Base-by-base conservation (phyloP, 1,140 invertebrate species). In the Psilanteris sp. region DNA sequence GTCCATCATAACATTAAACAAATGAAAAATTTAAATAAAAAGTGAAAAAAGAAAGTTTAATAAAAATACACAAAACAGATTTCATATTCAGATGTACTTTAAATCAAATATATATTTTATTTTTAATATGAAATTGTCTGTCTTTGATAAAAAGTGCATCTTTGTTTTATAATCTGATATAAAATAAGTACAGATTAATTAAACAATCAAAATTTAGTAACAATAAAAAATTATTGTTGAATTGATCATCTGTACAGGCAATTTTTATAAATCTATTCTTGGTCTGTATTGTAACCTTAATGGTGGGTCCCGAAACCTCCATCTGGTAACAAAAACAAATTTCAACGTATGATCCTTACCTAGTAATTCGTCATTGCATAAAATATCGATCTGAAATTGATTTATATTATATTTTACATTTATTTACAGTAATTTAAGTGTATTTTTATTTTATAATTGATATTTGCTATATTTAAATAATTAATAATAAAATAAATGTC, bases 301-400 rank as follows among this genome's bases (percentile, higher is more conserved):
- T 1, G 96, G 96, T 36, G 95, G 95, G 85, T 96, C 96, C 79
- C 96, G 93, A 89, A 97, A 97, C 89, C 97, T 92, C 97, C 98
- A 99, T 80, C 97, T 91, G 24, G 98, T 99, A 8, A 99, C 96
- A 83, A 96, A 96, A 20, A 99, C 97, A 90, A 99, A 99, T 89
- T 99, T 99, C 46, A 99, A 90, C 22, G 97, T 99, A 86, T 99
- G 98, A 88, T 99, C 98, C 88, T 99, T 99, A 27, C 98, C 98
- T 84, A 99, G 89, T 64, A 99, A 90, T 91, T 99, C 97, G 85
- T 99, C 95, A 90, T 99, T 99, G 90, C 98, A 99, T 83, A 99
- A 90, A 83, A 99, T 97, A 89, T 99, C 98, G 88, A 99, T 96
- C 94, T 97, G 89, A 90, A 82, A 84, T n/a, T n/a, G n/a, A n/a